These are phyloP conservation scores for Athene cunicularia DNA, from an alignment of 2,113 vertebrate genomes.

Conservation along the genomic window DNA sequence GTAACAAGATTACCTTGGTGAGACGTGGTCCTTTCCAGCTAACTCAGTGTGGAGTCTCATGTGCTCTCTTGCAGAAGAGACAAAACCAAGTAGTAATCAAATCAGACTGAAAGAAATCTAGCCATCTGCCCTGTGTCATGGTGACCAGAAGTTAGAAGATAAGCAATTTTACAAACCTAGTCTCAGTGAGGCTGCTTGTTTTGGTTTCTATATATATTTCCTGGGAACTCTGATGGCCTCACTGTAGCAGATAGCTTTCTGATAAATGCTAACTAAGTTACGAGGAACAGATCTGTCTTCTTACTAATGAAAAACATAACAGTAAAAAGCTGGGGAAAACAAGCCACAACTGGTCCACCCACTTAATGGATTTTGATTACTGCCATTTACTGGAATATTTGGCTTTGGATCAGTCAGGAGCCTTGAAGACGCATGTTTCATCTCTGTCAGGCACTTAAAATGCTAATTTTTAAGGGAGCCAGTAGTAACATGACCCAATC, in stretches of 20 bases:
- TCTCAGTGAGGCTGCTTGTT: slow-evolving; percentile 45
- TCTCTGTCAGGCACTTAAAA: neutral
- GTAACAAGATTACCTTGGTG: neutral
- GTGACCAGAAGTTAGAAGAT: slow-evolving; percentile 48
- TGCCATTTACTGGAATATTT: slow-evolving; percentile 47
- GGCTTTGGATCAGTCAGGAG: neutral
- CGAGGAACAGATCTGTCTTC: slow-evolving; percentile 6
- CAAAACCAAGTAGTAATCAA: slow-evolving; percentile 62
- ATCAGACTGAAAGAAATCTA: slow-evolving; percentile 49
- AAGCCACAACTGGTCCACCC: neutral
- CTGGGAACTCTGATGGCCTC: neutral
- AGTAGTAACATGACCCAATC: neutral
- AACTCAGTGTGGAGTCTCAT: neutral
- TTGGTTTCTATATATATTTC: slow-evolving; percentile 48
- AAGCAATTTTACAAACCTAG: slow-evolving; percentile 49
- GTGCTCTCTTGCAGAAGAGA: neutral
- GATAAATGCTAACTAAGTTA: slow-evolving; percentile 57
- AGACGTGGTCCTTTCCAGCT: neutral
- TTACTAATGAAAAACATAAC: slow-evolving; percentile 40
- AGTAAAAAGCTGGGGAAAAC: slow-evolving; percentile 22
- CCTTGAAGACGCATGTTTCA: neutral
- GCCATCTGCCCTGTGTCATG: slow-evolving; percentile 61
- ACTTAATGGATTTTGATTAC: slow-evolving; percentile 29
- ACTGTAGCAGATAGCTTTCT: slow-evolving; percentile 2
- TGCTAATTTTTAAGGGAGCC: neutral